A percentile compares a stretch with the other conserved stretches of the same genome.
Conservation (phyloP, 2,113 vertebrate genomes). For the Gallinago jamesoni region DNA sequence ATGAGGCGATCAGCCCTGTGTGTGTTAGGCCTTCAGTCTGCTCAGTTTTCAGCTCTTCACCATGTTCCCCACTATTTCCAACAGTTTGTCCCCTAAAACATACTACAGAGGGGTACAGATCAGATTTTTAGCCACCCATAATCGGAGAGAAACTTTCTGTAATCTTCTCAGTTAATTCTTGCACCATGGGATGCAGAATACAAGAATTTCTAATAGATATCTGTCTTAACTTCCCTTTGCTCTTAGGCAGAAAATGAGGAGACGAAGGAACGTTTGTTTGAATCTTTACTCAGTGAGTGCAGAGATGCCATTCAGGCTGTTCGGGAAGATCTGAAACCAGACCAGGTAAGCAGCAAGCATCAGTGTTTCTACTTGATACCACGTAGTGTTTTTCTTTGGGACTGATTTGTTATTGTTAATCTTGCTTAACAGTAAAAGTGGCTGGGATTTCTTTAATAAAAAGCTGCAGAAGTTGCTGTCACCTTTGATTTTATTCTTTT, state of each 20-base stretch:
- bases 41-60: neutral
- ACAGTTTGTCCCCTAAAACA: neutral
- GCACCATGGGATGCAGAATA: neutral
- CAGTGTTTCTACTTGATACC: neutral
- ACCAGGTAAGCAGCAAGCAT: conserved; percentile 78
- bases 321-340: conserved; percentile 90
- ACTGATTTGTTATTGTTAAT: neutral
- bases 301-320: conserved; percentile 97
- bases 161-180: neutral
- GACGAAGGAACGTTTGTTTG: conserved; percentile 95
- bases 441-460: neutral
- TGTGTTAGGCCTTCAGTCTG: neutral
- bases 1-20: neutral
- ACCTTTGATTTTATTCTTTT: neutral
- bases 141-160: neutral
- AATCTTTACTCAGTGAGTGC: conserved; percentile 93
- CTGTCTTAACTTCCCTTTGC: neutral
- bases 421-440: neutral
- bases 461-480: neutral
- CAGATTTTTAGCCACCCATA: neutral
- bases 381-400: fast-evolving
- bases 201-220: neutral
- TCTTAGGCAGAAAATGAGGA: conserved; percentile 90
- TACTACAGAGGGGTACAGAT: neutral
- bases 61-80: fast-evolving